phyloP scores from a whole-genome alignment of 1,140 invertebrate genomes.

The Holcopasites calliopsidis region DNA sequence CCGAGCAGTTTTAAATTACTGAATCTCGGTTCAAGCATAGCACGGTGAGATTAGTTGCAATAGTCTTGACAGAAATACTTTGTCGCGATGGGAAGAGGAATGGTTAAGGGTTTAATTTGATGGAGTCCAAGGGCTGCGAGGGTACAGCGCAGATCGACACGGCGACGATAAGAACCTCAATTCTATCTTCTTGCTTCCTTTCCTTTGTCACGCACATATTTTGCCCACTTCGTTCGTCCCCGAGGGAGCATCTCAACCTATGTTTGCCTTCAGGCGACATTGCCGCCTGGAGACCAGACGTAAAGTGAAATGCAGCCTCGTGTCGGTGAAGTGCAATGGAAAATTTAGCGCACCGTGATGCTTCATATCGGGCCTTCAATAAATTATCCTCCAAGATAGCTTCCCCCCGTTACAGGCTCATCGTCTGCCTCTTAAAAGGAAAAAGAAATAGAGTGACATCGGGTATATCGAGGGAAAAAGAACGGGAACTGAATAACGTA shows the following conservation, averaged over 20 bases:
- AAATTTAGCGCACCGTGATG: conserved; percentile 34
- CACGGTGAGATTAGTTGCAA: no score
- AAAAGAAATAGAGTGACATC: not conserved
- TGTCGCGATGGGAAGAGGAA: no score
- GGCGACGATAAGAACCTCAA: conserved; percentile 26
- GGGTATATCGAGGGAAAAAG: not conserved
- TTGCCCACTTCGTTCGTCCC: conserved; percentile 61
- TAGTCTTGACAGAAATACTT: no score
- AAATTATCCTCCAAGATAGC: not conserved
- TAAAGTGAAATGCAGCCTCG: conserved; percentile 46
- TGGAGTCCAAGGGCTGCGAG: no score
- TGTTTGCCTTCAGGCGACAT: conserved; percentile 47
- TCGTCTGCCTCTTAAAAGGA: no score
- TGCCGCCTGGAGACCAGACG: conserved; percentile 31
- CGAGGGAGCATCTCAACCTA: conserved; percentile 60
- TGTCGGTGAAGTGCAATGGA: conserved; percentile 33
- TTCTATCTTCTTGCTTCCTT: conserved; percentile 50
- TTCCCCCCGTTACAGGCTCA: not conserved
- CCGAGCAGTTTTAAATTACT: no score
- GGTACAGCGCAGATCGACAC: no score
- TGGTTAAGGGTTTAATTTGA: no score
- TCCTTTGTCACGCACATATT: conserved; percentile 62
- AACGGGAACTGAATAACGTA: no score
- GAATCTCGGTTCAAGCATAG: no score
- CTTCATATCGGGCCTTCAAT: conserved; percentile 13